phyloP scores from a whole-genome alignment of 2,888 invertebrate species.

The Synanthedon myopaeformis region DNA sequence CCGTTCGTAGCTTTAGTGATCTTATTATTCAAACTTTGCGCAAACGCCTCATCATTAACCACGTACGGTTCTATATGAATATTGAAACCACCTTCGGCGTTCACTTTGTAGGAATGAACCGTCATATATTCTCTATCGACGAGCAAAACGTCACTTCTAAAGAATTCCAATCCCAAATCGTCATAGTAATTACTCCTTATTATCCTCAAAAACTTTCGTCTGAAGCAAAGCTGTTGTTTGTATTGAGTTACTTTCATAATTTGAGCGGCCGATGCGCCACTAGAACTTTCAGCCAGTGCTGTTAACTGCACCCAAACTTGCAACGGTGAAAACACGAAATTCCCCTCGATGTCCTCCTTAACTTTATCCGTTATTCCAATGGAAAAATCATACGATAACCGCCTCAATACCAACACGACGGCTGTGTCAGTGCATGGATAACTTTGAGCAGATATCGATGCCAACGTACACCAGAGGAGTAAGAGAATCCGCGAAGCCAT shows the following conservation, averaged over 20 bases:
- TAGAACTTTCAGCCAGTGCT: slow-evolving; percentile 38
- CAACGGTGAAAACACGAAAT: slow-evolving; percentile 47
- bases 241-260: slow-evolving; percentile 34
- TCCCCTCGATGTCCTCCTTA: slow-evolving; percentile 18
- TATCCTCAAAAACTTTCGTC: slow-evolving; percentile 8
- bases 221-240: slow-evolving; percentile 29
- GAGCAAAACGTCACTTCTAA: background rate
- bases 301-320: slow-evolving; percentile 42
- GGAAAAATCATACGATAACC: slow-evolving; percentile 40
- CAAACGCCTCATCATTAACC: slow-evolving; percentile 32
- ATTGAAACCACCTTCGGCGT: background rate
- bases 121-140: background rate
- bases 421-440: background rate
- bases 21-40: slow-evolving; percentile 1
- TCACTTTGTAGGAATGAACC: background rate
- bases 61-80: slow-evolving; percentile 26
- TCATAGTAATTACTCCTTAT: background rate
- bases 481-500: background rate
- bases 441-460: background rate
- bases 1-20: background rate
- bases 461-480: background rate
- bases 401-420: slow-evolving; percentile 18
- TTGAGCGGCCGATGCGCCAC: slow-evolving; percentile 26
- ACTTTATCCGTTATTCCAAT: slow-evolving; percentile 32
- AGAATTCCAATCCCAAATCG: background rate